Evolutionary conservation across 2,888 invertebrate genomes (phyloP), one percentile per base, ranked within the genome.

Genomic region (Mantis religiosa): DNA sequence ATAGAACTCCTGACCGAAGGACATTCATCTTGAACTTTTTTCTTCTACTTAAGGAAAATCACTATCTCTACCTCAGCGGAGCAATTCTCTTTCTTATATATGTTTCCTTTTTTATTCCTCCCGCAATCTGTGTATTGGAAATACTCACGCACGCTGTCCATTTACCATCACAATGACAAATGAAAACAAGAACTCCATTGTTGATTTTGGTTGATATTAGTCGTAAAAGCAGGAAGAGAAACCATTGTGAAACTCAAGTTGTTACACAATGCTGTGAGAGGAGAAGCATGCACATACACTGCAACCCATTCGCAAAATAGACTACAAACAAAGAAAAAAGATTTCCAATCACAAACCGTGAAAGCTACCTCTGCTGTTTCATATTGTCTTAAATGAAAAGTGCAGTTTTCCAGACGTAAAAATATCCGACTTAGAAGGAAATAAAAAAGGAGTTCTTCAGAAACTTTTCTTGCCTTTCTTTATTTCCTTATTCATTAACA

Each of bases 161-260:
- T 85, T 85, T 85, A 81, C 86, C 71, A 71, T 86, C 86, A 86
- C 86, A 86, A 86, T 86, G 86, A 86, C 86, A 86, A 86, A 86
- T 86, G 86, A 86, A 86, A 86, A 81, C 86, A 25, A 81, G 28
- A 25, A 3, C 25, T 12, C 86, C 30, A 86, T 86, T 86, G 86
- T 86, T 86, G 86, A 81, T 71, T 54, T 86, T 28, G 81, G 54
- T 28, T 86, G 86, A 86, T 86, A 86, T 86, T 86, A 81, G 86
- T 27, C 47, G 85, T 27, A 54, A 54, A 85, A 85, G 47, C 14
- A 85, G 28, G 28, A 28, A 85, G 85, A 85, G 28, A 47, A 81
- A 9, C 81, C 25, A 86, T 86, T 81, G 81, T 81, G 81, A 81
- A 25, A 81, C 54, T 14, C 20, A 86, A 25, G 86, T 86, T 71